These are phyloP conservation scores for Eufriesea mexicana DNA, from an alignment of 1,140 invertebrate genomes.

Conservation along the genomic window DNA sequence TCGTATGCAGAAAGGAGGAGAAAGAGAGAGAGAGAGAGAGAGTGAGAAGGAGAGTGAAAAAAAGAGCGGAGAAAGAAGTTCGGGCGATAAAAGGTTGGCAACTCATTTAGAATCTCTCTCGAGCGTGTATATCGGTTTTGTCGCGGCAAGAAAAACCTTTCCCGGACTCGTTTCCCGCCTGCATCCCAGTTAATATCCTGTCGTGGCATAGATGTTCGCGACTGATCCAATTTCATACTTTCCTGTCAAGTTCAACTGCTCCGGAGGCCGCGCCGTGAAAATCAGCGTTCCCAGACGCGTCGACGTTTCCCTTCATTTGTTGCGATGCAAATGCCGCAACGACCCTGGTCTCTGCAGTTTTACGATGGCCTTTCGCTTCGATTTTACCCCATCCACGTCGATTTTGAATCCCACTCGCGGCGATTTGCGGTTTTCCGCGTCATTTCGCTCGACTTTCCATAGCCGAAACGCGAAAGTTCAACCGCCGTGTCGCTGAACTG, in stretches of 20 bases:
- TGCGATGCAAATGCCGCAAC: background rate
- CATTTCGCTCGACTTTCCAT: background rate
- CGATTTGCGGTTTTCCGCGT: background rate
- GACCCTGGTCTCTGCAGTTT: background rate
- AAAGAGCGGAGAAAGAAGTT: background rate
- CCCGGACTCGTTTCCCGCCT: conserved; percentile 43
- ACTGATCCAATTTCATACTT: conserved; percentile 52
- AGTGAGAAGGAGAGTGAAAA: background rate
- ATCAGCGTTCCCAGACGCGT: conserved; percentile 24
- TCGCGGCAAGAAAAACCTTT: conserved; percentile 47
- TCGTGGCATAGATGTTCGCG: conserved; percentile 32
- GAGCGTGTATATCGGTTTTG: conserved; percentile 36
- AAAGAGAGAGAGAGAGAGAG: background rate
- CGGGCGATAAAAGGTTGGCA: conserved; percentile 41
- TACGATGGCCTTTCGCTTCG: background rate
- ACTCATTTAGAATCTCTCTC: conserved; percentile 27
- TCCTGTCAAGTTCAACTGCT: conserved; percentile 42
- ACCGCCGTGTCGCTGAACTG: background rate
- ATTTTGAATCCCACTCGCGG: background rate
- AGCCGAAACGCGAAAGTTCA: background rate
- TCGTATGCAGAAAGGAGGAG: background rate
- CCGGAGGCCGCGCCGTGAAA: conserved; percentile 1
- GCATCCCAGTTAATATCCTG: conserved; percentile 50
- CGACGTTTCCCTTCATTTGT: conserved; percentile 20
- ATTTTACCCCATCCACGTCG: background rate